These are phyloP conservation scores for Aphis craccivora DNA, from an alignment of 1,140 invertebrate genomes.

Conservation along the genomic window DNA sequence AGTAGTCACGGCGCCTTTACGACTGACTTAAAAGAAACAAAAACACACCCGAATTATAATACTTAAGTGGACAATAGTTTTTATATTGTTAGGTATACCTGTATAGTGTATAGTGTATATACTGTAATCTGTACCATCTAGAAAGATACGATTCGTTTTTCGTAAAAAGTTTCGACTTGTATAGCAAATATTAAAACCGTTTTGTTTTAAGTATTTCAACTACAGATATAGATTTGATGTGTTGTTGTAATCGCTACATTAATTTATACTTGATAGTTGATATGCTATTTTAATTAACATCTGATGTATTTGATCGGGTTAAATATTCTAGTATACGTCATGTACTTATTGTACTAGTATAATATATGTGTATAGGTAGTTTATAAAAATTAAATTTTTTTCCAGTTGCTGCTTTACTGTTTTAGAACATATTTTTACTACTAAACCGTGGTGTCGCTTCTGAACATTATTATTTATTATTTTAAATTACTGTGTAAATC, in stretches of 20 bases:
- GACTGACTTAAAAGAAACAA: not conserved
- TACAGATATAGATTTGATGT: not conserved
- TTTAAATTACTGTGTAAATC: constrained; percentile 37
- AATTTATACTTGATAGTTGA: not conserved
- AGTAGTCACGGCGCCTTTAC: not conserved
- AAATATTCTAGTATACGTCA: not conserved
- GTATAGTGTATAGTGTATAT: not conserved
- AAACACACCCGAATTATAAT: not conserved
- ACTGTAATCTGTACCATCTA: not conserved
- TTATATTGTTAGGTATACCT: not conserved
- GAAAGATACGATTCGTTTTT: not conserved
- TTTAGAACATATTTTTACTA: not conserved
- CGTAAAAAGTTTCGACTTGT: not conserved
- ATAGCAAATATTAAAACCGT: not conserved
- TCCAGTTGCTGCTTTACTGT: not conserved
- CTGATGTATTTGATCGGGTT: not conserved
- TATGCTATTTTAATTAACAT: not conserved
- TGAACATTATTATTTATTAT: not conserved
- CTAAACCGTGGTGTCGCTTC: not conserved
- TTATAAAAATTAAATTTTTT: not conserved
- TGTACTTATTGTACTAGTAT: not conserved
- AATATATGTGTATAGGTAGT: not conserved
- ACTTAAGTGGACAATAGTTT: not conserved
- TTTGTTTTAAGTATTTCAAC: not conserved
- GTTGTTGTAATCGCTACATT: not conserved